Evolutionary conservation across 2,888 invertebrate genomes (phyloP), one percentile per base, ranked within the genome.

Genomic region (Tridacna gigas): DNA sequence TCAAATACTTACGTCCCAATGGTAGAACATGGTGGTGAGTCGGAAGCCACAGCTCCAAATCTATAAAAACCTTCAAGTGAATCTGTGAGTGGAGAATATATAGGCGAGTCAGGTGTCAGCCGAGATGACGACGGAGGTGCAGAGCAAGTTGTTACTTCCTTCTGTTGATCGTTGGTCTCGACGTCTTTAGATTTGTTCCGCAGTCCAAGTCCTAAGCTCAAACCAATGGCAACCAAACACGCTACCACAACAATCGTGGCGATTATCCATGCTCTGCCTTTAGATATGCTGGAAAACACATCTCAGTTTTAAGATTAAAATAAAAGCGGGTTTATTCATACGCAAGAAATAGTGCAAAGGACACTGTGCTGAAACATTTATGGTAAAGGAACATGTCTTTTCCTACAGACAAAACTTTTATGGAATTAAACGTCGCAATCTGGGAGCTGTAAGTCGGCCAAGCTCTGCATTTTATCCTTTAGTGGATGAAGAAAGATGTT

Each of bases 31-130:
- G 91, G 88, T 65, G 90, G 91, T 56, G 94, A 91, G 81, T 95
- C 94, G 18, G 94, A 92, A n/a, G 94, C 93, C 4, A 94, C 94
- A 12, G 93, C 92, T 12, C 94, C 94, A 48, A 90, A 92, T 26
- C 91, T 88, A 79, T 94, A 94, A 47, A 90, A 89, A 15, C 93
- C 94, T 25, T 93, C 88, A 3, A 91, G 78, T 11, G 89, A 84
- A 4, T 69, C 73, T 0, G 85, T 81, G 5, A 78, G 84, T 22
- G 25, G 0, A 2, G 81, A 73, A 67, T 84, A 84, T 0, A 84
- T 73, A 12, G 84, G 81, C 15, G 84, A 81, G 20, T 79, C 73
- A 25, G 75, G 47, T 12, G 80, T 81, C 11, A 84, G 37, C 48
- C 84, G 63, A 45, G 80, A 78, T 4, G 84, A 84, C 7, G 84